Evolutionary conservation across 2,113 vertebrate genomes (phyloP).

Genomic region (Alces alces): DNA sequence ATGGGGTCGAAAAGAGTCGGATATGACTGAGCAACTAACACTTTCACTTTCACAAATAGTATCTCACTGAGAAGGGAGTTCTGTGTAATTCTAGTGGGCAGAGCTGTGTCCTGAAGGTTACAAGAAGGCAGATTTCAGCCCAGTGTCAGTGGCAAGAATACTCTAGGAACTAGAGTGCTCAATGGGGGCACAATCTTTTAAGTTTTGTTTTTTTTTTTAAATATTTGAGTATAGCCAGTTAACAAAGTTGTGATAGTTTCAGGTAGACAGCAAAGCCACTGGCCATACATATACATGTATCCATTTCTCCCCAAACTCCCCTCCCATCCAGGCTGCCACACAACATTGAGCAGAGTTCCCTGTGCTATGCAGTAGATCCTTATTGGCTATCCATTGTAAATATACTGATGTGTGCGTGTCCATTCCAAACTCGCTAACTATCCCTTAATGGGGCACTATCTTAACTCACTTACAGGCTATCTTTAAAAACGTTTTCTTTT

Average conservation of each 20-base stretch:
- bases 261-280: neutral
- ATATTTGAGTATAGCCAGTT: neutral
- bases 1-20: neutral
- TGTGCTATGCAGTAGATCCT: neutral
- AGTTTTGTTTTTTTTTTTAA: neutral
- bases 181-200: neutral
- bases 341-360: neutral
- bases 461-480: neutral
- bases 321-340: neutral
- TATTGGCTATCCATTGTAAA: neutral
- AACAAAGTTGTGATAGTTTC: neutral
- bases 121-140: neutral
- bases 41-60: neutral
- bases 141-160: neutral
- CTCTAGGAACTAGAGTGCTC: neutral
- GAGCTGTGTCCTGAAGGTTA: neutral
- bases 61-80: neutral
- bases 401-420: neutral
- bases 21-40: neutral
- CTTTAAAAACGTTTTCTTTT: neutral
- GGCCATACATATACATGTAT: rapidly evolving
- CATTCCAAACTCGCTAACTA: neutral
- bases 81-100: neutral
- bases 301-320: neutral
- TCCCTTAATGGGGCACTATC: neutral